These are phyloP conservation scores for Xerus rutilus DNA, from an alignment of 2,797 vertebrate genomes.

Conservation along the genomic window DNA sequence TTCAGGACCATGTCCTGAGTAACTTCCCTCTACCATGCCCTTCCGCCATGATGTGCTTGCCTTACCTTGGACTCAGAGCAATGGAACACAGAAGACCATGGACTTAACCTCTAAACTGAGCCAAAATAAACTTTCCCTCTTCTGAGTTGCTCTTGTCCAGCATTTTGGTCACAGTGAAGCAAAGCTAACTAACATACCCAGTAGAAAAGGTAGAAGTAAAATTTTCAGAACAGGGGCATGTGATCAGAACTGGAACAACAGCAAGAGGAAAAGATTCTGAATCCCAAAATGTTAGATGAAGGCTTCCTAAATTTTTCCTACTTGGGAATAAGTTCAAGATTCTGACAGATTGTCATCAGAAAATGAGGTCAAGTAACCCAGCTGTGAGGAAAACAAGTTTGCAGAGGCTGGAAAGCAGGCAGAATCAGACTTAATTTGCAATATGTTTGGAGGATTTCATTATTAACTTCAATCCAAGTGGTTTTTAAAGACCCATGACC, in stretches of 20 bases:
- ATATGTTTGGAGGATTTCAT: background rate
- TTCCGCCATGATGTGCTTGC: too few species aligned
- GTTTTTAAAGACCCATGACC: background rate
- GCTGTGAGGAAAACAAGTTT: background rate
- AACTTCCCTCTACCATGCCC: too few species aligned
- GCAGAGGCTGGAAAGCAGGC: background rate
- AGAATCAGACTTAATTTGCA: background rate
- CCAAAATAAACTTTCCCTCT: too few species aligned
- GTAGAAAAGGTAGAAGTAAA: slow-evolving; percentile 13
- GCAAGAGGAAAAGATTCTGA: slow-evolving; percentile 28
- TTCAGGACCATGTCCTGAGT: too few species aligned
- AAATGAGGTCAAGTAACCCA: slow-evolving; percentile 19
- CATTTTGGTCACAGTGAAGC: too few species aligned
- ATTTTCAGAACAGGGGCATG: slow-evolving; percentile 22
- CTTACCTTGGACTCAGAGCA: too few species aligned
- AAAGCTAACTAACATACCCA: too few species aligned
- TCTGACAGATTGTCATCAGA: background rate
- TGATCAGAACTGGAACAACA: background rate
- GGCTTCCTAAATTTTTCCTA: slow-evolving; percentile 14
- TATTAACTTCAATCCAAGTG: background rate
- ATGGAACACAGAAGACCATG: too few species aligned
- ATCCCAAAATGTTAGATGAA: background rate
- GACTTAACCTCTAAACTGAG: too few species aligned
- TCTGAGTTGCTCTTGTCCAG: too few species aligned
- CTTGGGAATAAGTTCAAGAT: slow-evolving; percentile 50